Conservation (phyloP, 1,140 invertebrate species). For the Oryzaephilus surinamensis region DNA sequence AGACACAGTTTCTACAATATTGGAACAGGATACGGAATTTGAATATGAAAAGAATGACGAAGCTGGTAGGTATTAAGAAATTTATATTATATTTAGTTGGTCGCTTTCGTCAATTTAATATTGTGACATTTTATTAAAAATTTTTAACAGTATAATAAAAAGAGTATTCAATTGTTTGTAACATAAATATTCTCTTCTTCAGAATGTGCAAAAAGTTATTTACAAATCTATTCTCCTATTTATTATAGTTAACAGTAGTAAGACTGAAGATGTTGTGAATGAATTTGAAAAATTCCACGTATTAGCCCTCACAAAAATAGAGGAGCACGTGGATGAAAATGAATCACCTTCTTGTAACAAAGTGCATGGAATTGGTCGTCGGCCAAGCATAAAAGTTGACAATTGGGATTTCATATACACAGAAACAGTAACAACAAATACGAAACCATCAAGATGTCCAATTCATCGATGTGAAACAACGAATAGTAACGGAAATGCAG, state of each 20-base stretch:
- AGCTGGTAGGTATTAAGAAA: slow-evolving; percentile 3
- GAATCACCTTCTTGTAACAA: slow-evolving; percentile 2
- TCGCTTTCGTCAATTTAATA: not conserved
- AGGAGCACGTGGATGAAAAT: slow-evolving; percentile 16
- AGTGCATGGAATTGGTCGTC: slow-evolving; percentile 8
- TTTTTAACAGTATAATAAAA: not conserved
- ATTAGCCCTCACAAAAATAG: slow-evolving; percentile 24
- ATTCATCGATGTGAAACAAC: slow-evolving; percentile 9
- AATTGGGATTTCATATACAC: slow-evolving; percentile 32
- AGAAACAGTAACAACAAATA: slow-evolving; percentile 13
- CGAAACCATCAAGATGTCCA: slow-evolving; percentile 12
- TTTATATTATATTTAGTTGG: slow-evolving; percentile 1
- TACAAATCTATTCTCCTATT: too few relatives aligned
- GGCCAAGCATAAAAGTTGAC: slow-evolving; percentile 26
- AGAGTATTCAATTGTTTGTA: too few relatives aligned
- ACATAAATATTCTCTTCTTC: too few relatives aligned
- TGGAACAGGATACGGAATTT: slow-evolving; percentile 25
- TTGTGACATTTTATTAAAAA: not conserved
- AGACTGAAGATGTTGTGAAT: too few relatives aligned
- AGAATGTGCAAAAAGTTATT: too few relatives aligned
- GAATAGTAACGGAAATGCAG: not conserved
- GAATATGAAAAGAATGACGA: slow-evolving; percentile 16
- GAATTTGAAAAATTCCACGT: slow-evolving; percentile 30
- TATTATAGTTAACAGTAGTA: too few relatives aligned
- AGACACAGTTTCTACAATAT: slow-evolving; percentile 28